These are phyloP conservation scores for Butastur rufipennis DNA, from an alignment of 2,113 vertebrate species.

Conservation along the genomic window DNA sequence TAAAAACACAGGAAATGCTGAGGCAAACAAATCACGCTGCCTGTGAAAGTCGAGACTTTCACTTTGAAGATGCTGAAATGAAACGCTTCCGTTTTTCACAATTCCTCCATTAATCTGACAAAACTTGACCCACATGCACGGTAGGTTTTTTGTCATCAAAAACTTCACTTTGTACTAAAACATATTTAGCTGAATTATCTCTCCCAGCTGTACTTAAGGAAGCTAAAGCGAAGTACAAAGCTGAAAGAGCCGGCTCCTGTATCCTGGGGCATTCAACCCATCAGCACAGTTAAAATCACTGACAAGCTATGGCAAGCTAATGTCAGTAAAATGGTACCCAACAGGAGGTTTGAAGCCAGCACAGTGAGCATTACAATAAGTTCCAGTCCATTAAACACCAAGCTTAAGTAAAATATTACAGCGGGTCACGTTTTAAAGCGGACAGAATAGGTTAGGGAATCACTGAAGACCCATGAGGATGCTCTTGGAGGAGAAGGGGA, in stretches of 20 bases:
- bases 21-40: neutral
- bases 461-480: neutral
- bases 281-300: neutral
- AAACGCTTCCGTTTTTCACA: neutral
- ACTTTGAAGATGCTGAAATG: neutral
- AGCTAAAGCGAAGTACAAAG: neutral
- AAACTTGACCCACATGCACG: neutral
- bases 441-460: neutral
- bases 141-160: neutral
- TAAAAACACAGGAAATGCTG: neutral
- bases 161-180: neutral
- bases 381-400: slow-evolving; percentile 30
- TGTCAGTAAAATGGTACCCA: slow-evolving; percentile 46
- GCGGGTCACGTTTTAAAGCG: neutral
- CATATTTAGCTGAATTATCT: neutral
- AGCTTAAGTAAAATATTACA: slow-evolving; percentile 33
- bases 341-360: slow-evolving; percentile 9
- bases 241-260: neutral
- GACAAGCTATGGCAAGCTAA: slow-evolving; percentile 23
- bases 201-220: neutral
- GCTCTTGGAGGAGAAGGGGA: neutral
- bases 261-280: neutral
- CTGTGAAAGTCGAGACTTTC: neutral
- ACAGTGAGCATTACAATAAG: slow-evolving; percentile 34
- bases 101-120: neutral